These are phyloP conservation scores for Decapterus maruadsi DNA, from an alignment of 2,797 vertebrate species.

Conservation along the genomic window DNA sequence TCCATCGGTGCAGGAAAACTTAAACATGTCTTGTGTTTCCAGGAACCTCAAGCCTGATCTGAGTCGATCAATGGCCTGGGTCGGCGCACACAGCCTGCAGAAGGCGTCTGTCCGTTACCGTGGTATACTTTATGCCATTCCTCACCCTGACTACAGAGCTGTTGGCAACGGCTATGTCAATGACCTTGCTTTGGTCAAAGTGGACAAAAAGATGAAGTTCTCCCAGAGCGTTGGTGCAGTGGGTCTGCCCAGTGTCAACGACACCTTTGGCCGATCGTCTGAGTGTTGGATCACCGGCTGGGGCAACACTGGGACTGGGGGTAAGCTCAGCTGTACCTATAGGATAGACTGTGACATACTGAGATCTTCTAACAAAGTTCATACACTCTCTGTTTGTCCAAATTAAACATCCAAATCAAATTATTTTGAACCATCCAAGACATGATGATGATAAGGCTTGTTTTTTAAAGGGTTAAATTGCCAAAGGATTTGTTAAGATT, in stretches of 20 bases:
- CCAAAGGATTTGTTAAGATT: not conserved
- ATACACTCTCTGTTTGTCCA: too few relatives aligned
- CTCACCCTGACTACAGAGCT: rapidly evolving
- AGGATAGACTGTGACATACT: not conserved
- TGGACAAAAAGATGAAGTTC: rapidly evolving
- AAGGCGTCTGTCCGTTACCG: rapidly evolving
- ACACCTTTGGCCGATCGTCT: not conserved
- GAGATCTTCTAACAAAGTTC: not conserved
- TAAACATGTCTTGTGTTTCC: constrained; percentile 19
- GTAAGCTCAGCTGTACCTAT: constrained; percentile 19
- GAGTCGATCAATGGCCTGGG: rapidly evolving
- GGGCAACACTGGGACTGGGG: not conserved
- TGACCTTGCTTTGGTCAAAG: constrained; percentile 46
- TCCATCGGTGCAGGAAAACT: not conserved
- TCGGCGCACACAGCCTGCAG: not conserved
- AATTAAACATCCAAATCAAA: too few relatives aligned
- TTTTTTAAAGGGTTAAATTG: too few relatives aligned
- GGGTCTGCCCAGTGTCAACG: rapidly evolving
- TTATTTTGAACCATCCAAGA: too few relatives aligned
- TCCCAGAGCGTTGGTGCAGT: rapidly evolving
- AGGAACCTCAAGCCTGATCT: rapidly evolving
- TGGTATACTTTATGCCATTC: rapidly evolving
- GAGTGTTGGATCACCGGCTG: constrained; percentile 68
- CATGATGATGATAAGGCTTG: too few relatives aligned
- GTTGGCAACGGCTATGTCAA: not conserved